Percentiles rank a stretch among this genome's conserved stretches.
These are phyloP conservation scores for Calliopsis andreniformis DNA, from an alignment of 1,140 invertebrate genomes.

Conservation along the genomic window DNA sequence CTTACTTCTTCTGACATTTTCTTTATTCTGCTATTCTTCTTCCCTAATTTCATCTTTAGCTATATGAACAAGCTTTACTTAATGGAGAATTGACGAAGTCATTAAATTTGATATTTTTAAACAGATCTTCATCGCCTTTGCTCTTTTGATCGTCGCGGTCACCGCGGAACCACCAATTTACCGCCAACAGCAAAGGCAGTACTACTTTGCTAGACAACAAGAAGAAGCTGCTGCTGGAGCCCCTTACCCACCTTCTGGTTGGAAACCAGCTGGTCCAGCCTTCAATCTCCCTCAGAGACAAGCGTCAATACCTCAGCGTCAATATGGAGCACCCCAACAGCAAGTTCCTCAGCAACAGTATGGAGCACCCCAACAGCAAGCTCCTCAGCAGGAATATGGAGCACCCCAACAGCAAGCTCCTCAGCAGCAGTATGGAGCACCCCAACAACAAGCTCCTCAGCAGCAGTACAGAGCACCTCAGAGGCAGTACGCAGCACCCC, in stretches of 20 bases:
- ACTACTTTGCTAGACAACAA: conserved; percentile 74
- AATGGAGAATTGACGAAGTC: too few relatives aligned
- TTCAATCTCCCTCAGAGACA: conserved; percentile 82
- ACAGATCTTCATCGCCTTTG: conserved; percentile 70
- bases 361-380: conserved; percentile 60
- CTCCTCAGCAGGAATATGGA: conserved; percentile 56
- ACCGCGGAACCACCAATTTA: conserved; percentile 74
- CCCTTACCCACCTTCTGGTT: conserved; percentile 82
- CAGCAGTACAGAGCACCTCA: conserved; percentile 57
- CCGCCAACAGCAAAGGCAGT: conserved; percentile 67
- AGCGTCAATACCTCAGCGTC: conserved; percentile 53
- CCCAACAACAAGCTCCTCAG: conserved; percentile 39
- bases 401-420: conserved; percentile 41
- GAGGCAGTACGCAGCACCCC: conserved; percentile 61
- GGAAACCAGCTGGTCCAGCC: conserved; percentile 82
- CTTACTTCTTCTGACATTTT: too few relatives aligned
- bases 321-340: conserved; percentile 46
- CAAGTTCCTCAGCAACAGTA: conserved; percentile 63
- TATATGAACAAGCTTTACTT: too few relatives aligned
- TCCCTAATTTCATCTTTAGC: too few relatives aligned
- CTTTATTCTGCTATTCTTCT: too few relatives aligned
- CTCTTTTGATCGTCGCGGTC: conserved; percentile 64
- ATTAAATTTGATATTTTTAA: background rate
- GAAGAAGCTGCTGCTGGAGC: conserved; percentile 49
- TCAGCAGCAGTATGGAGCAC: conserved; percentile 49